phyloP scores from a whole-genome alignment of 2,797 vertebrate species.

The Zalophus californianus region DNA sequence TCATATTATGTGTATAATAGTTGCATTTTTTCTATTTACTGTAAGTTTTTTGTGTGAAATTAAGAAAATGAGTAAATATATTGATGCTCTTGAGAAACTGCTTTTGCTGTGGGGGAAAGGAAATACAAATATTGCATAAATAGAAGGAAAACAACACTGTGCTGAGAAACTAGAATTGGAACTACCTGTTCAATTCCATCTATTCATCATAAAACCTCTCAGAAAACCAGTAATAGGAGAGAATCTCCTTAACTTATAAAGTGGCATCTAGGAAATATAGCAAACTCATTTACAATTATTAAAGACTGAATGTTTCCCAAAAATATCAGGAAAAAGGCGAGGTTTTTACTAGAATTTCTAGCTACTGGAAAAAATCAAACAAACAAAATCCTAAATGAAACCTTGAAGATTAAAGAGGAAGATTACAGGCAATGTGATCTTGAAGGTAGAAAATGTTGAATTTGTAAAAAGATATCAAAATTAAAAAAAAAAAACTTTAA shows the following conservation, averaged over 20 bases:
- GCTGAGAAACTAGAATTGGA: not conserved
- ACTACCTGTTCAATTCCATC: not conserved
- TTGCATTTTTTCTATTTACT: not conserved
- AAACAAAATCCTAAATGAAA: not conserved
- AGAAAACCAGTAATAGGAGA: not conserved
- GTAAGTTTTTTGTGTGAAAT: not conserved
- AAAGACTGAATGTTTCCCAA: not conserved
- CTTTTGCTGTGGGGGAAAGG: not conserved
- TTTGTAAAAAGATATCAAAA: not conserved
- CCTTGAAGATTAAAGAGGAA: not conserved
- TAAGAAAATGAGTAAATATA: not conserved
- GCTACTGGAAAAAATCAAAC: not conserved
- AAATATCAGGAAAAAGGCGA: not conserved
- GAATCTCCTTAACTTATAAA: not conserved
- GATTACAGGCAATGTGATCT: not conserved
- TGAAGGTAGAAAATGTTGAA: not conserved
- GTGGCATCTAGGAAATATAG: not conserved
- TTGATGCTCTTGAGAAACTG: not conserved
- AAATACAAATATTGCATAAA: not conserved
- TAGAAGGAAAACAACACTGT: not conserved
- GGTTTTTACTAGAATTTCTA: not conserved
- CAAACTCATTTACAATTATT: not conserved
- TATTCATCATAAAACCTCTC: not conserved
- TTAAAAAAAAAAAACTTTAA: not conserved
- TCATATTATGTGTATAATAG: not conserved